Conservation (phyloP, 2,888 invertebrate genomes). For the Drosophila anomelani region DNA sequence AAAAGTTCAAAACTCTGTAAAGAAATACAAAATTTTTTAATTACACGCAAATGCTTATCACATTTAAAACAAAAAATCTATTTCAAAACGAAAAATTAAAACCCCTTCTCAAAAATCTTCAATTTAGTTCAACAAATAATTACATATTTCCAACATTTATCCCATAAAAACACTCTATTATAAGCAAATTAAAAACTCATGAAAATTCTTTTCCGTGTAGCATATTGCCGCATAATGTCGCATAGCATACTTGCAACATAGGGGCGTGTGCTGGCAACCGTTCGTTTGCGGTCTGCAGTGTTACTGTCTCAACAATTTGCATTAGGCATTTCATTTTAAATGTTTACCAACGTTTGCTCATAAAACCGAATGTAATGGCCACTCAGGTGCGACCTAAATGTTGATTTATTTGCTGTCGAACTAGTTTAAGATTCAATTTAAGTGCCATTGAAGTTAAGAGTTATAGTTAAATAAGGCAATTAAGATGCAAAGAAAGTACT, state of each 20-base stretch:
- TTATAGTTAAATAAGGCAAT: neutral
- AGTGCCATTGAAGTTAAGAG: neutral
- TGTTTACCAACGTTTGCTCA: constrained; percentile 64
- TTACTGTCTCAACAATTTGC: constrained; percentile 65
- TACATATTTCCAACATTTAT: neutral
- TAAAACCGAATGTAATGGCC: constrained; percentile 71
- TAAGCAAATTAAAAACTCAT: neutral
- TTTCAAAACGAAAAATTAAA: too few species aligned
- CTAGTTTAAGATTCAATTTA: constrained; percentile 18
- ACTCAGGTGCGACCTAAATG: constrained; percentile 42
- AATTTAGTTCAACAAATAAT: neutral
- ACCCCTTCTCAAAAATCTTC: too few species aligned
- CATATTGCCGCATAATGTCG: constrained; percentile 26
- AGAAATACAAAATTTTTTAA: neutral
- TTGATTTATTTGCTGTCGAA: constrained; percentile 17
- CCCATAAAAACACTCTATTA: neutral
- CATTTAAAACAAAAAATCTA: too few species aligned
- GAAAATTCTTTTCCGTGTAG: neutral
- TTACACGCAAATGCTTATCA: too few species aligned
- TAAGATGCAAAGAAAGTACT: neutral
- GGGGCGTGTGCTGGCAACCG: constrained; percentile 44
- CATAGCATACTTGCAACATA: constrained; percentile 27
- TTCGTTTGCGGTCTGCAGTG: constrained; percentile 36
- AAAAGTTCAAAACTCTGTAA: neutral
- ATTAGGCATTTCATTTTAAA: constrained; percentile 80